Evolutionary conservation across 2,888 invertebrate species (phyloP).

Genomic region (Dynastes maya): DNA sequence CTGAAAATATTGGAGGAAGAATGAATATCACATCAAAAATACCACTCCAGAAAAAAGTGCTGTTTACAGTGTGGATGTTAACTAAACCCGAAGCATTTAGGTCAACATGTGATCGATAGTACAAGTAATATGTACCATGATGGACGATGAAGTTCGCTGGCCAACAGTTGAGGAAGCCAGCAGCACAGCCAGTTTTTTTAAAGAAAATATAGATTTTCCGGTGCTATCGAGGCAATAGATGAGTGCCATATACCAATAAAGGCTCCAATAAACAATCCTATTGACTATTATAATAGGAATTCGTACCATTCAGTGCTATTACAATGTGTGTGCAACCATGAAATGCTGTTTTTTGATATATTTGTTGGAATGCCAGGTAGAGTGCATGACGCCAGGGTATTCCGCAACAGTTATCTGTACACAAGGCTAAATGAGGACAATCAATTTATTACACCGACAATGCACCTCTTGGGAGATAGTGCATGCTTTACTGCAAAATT

Average conservation of each 20-base stretch:
- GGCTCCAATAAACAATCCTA: conserved; percentile 16
- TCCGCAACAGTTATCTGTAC: conserved; percentile 55
- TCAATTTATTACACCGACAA: not conserved
- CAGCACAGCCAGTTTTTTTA: not conserved
- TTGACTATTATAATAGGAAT: conserved; percentile 20
- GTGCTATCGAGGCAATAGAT: conserved; percentile 26
- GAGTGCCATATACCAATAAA: conserved; percentile 33
- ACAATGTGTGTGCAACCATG: conserved; percentile 59
- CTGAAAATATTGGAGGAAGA: not conserved
- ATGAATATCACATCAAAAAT: not conserved
- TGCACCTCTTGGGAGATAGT: conserved; percentile 57
- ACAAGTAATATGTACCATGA: conserved; percentile 12
- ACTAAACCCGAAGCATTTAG: not conserved
- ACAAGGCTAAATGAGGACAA: conserved; percentile 7
- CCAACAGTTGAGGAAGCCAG: not conserved
- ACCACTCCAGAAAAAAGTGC: not conserved
- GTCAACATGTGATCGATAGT: not conserved
- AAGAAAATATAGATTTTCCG: conserved; percentile 12
- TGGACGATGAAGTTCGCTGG: conserved; percentile 19
- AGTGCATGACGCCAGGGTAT: conserved; percentile 58
- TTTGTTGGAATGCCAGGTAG: conserved; percentile 59
- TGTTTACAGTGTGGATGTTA: not conserved
- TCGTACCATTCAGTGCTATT: conserved; percentile 49
- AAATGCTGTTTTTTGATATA: conserved; percentile 54
- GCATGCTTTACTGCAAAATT: conserved; percentile 56